Evolutionary conservation across 2,888 invertebrate genomes (phyloP).

Genomic region (Deilephila elpenor): DNA sequence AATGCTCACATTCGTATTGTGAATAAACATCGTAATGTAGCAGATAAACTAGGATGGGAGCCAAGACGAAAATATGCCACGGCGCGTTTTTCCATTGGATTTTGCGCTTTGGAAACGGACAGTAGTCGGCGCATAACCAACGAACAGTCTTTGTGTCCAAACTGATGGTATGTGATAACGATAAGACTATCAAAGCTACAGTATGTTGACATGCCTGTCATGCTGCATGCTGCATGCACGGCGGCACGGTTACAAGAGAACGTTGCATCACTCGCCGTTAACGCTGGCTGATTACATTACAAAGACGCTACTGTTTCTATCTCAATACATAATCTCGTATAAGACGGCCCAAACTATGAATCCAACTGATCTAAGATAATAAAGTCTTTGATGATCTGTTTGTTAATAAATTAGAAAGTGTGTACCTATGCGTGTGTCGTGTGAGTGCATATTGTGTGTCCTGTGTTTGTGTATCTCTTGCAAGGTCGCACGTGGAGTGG

Average conservation of each 20-base stretch:
- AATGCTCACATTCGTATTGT: constrained; percentile 83
- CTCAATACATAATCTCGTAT: neutral
- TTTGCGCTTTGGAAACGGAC: constrained; percentile 81
- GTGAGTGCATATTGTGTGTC: constrained; percentile 62
- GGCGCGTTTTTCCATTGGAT: constrained; percentile 84
- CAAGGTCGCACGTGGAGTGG: constrained; percentile 78
- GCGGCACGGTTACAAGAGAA: constrained; percentile 16
- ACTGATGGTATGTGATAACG: constrained; percentile 65
- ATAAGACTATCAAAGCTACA: constrained; percentile 29
- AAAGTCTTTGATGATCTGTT: constrained; percentile 37
- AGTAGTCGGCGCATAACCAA: constrained; percentile 66
- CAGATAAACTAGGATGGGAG: constrained; percentile 85
- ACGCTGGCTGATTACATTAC: constrained; percentile 28
- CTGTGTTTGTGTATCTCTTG: constrained; percentile 70
- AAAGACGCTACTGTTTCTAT: constrained; percentile 23
- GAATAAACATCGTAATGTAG: constrained; percentile 85
- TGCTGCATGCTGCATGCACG: constrained; percentile 11
- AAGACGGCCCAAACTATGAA: neutral
- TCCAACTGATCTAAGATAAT: constrained; percentile 2
- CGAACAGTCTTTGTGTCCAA: constrained; percentile 70
- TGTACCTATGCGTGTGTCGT: constrained; percentile 64
- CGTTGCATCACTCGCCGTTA: constrained; percentile 27
- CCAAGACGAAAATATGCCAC: constrained; percentile 85
- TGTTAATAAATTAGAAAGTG: constrained; percentile 51
- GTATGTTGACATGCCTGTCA: constrained; percentile 28